Percentiles rank a stretch among this genome's conserved stretches.
Conservation (phyloP, 2,888 invertebrate species). For the Ametastegia equiseti region DNA sequence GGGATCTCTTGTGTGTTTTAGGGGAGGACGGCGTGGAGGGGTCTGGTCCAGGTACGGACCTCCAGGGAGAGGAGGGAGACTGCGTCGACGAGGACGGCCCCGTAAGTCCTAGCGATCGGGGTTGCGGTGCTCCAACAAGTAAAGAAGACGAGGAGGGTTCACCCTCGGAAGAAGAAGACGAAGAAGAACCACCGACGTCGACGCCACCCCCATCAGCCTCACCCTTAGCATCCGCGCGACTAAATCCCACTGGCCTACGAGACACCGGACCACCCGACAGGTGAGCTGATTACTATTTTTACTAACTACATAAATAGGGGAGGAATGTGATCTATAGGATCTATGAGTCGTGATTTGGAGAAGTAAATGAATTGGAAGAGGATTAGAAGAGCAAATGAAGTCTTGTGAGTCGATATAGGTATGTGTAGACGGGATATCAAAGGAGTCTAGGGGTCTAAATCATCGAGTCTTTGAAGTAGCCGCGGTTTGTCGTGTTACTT, state of each 20-base stretch:
- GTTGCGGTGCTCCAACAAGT: slow-evolving; percentile 74
- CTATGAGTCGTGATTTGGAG: too few relatives aligned
- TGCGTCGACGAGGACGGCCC: slow-evolving; percentile 80
- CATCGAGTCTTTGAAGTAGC: slow-evolving; percentile 37
- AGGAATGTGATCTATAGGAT: not conserved
- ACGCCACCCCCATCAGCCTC: slow-evolving; percentile 68
- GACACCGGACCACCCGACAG: slow-evolving; percentile 72
- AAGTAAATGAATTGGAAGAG: not conserved
- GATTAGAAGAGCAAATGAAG: not conserved
- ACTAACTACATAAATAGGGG: not conserved
- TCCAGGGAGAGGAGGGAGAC: slow-evolving; percentile 80
- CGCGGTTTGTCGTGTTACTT: slow-evolving; percentile 12
- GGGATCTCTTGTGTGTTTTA: slow-evolving; percentile 73
- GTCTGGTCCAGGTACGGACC: slow-evolving; percentile 72
- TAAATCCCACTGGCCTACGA: slow-evolving; percentile 71
- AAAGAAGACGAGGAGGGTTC: slow-evolving; percentile 78
- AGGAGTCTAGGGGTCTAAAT: slow-evolving; percentile 17
- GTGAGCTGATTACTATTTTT: slow-evolving; percentile 52
- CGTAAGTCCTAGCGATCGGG: slow-evolving; percentile 75
- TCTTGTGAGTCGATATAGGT: slow-evolving; percentile 21
- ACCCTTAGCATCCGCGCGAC: slow-evolving; percentile 67
- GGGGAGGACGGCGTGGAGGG: slow-evolving; percentile 78
- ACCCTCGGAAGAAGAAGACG: slow-evolving; percentile 73
- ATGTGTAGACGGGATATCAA: slow-evolving; percentile 36
- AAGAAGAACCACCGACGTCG: slow-evolving; percentile 67